Evolutionary conservation across 1,140 invertebrate species (phyloP).

Genomic region (Melitaea cinxia): DNA sequence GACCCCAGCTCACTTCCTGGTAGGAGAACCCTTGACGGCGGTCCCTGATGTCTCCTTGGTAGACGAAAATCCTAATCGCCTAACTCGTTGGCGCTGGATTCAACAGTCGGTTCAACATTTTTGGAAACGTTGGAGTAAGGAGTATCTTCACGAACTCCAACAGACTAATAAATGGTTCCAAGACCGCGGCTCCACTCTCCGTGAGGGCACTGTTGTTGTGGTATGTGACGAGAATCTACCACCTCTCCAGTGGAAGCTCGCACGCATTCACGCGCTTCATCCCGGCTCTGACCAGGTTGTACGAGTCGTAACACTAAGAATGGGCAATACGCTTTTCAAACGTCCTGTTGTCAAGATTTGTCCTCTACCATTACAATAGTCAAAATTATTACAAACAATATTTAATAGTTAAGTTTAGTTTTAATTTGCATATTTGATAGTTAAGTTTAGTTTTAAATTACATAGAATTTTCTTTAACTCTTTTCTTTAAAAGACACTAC

Average conservation of each 20-base stretch:
- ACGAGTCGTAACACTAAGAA: not conserved
- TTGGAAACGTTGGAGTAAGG: not conserved
- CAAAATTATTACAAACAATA: no score
- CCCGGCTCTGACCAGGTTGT: not conserved
- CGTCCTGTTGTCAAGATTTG: not conserved
- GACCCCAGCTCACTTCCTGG: conserved; percentile 1
- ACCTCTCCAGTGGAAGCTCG: not conserved
- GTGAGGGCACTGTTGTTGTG: not conserved
- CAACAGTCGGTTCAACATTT: not conserved
- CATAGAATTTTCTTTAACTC: no score
- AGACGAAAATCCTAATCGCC: not conserved
- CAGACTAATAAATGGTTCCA: not conserved
- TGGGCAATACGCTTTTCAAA: not conserved
- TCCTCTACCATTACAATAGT: not conserved
- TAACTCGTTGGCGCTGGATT: not conserved
- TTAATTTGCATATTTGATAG: no score
- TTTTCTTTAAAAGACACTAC: no score
- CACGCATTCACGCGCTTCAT: not conserved
- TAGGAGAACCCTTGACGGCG: not conserved
- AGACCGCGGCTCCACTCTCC: not conserved
- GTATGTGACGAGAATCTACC: not conserved
- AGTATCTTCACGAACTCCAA: not conserved
- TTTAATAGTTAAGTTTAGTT: no score
- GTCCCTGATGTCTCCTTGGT: not conserved
- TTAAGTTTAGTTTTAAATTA: no score